Conservation (phyloP, 2,888 invertebrate species). For the Epistrophe eligans region DNA sequence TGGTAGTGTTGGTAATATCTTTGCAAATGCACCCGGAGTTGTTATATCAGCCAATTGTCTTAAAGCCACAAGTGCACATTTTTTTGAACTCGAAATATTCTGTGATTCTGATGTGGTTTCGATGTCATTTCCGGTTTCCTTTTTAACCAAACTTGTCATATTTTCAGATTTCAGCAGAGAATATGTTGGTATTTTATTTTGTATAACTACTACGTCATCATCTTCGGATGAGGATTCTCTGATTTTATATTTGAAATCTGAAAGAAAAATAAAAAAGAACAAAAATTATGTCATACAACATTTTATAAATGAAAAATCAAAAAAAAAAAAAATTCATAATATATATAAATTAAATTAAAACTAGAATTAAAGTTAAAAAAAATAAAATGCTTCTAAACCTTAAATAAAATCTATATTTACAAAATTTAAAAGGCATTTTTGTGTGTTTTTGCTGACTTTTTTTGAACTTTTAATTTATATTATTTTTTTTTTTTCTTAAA, state of each 20-base stretch:
- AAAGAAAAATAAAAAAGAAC: conserved; percentile 65
- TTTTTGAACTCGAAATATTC: conserved; percentile 7
- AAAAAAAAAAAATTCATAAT: conserved; percentile 12
- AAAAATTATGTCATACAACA: conserved; percentile 59
- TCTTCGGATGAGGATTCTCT: conserved; percentile 45
- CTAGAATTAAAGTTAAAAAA: conserved; percentile 18
- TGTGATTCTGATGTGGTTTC: conserved; percentile 10
- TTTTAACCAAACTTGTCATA: not conserved
- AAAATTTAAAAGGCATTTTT: conserved; percentile 45
- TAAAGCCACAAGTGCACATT: conserved; percentile 81
- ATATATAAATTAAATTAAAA: conserved; percentile 25
- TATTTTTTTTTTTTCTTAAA: conserved; percentile 25
- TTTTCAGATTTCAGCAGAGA: conserved; percentile 17
- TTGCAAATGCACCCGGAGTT: conserved; percentile 79
- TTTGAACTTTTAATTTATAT: conserved; percentile 60
- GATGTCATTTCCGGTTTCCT: conserved; percentile 3
- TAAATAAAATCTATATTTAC: conserved; percentile 32
- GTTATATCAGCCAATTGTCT: conserved; percentile 83
- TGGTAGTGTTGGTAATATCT: conserved; percentile 79
- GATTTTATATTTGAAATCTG: conserved; percentile 22
- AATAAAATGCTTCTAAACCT: not conserved
- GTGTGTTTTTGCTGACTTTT: conserved; percentile 33
- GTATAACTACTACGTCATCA: conserved; percentile 28
- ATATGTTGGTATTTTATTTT: conserved; percentile 1
- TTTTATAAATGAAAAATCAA: conserved; percentile 39